Base-by-base conservation (phyloP, 2,888 invertebrate genomes). In the Dysmachus trigonus region DNA sequence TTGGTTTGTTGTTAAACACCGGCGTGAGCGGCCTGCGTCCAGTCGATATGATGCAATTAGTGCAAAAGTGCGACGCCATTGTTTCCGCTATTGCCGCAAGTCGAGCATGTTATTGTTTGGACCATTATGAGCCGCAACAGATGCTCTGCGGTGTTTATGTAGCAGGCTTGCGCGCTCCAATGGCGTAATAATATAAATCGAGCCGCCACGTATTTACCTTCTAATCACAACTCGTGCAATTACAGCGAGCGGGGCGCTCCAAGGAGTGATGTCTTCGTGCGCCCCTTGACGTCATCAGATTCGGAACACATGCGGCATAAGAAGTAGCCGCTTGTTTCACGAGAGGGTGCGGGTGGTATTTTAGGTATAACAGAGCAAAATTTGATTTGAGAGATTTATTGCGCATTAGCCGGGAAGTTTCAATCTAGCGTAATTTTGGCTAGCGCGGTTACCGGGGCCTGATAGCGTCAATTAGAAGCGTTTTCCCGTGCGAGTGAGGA, bases 51-150 rank as follows among this genome's bases (percentile, higher is more conserved):
- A 81, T 81, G 81, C 30, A 53, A 81, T 62, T 81, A 41, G 81
- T n/a, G 22, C 18, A 15, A 62, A 62, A 62, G 31, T 33, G 27
- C 53, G 41, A 81, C 81, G 81, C 62, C 33, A 79, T 73, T 73
- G 35, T 79, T 79, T 47, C 79, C 30, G 30, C 41, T 15, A 47
- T 10, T 30, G 77, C 30, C 77, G 51, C 31, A 81, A 81, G 8
- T 81, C 51, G 53, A 13, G 30, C n/a, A 31, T 81, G 62, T 81
- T 81, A 81, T 81, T 81, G 81, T 81, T 81, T 81, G 53, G 18
- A 1, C 30, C 33, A 4, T 13, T 31, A n/a, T 53, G 81, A 81
- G 81, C 22, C 18, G 47, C 30, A 31, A 18, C 81, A 81, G 53
- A 81, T 81, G 81, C 35, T 81, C n/a, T n/a, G 33, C 31, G 35